Conservation (phyloP, 2,888 invertebrate genomes). For the Brachypalpus laphriformis region DNA sequence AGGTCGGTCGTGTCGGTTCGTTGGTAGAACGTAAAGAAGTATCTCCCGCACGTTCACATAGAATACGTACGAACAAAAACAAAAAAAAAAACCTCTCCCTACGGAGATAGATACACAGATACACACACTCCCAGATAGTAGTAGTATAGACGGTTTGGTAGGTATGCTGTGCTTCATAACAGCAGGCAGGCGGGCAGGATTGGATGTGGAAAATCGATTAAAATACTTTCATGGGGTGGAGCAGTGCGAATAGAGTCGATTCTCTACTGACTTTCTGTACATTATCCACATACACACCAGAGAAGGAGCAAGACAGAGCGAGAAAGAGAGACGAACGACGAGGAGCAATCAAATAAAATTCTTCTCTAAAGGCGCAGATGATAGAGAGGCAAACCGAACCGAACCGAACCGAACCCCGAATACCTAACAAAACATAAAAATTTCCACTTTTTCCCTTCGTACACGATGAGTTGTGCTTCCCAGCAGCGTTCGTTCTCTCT, state of each 20-base stretch:
- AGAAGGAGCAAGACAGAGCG: slow-evolving; percentile 44
- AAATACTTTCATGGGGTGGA: slow-evolving; percentile 76
- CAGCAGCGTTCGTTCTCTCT: slow-evolving; percentile 16
- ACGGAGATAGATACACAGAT: slow-evolving; percentile 45
- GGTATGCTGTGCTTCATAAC: not conserved
- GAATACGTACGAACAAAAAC: not conserved
- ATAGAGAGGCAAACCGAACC: slow-evolving; percentile 52
- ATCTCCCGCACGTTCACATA: slow-evolving; percentile 35
- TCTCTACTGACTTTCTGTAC: slow-evolving; percentile 18
- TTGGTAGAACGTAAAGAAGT: slow-evolving; percentile 18
- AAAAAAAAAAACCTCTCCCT: slow-evolving; percentile 37
- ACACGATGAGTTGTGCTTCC: slow-evolving; percentile 11
- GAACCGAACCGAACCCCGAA: slow-evolving; percentile 59
- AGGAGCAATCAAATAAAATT: slow-evolving; percentile 65
- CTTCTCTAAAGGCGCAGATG: slow-evolving; percentile 71
- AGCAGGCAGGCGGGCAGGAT: slow-evolving; percentile 70
- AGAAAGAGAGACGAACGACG: slow-evolving; percentile 21
- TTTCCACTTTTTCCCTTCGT: slow-evolving; percentile 14
- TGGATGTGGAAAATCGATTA: slow-evolving; percentile 82
- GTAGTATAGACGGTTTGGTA: too few species aligned
- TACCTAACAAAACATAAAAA: slow-evolving; percentile 53
- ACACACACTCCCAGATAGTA: slow-evolving; percentile 37
- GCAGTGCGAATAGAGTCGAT: slow-evolving; percentile 64
- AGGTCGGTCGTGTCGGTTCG: not conserved
- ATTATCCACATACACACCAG: slow-evolving; percentile 3